Percentiles rank a stretch among this genome's conserved stretches.
Evolutionary conservation across 2,888 invertebrate genomes (phyloP).

Genomic region (Anaspis maculata): DNA sequence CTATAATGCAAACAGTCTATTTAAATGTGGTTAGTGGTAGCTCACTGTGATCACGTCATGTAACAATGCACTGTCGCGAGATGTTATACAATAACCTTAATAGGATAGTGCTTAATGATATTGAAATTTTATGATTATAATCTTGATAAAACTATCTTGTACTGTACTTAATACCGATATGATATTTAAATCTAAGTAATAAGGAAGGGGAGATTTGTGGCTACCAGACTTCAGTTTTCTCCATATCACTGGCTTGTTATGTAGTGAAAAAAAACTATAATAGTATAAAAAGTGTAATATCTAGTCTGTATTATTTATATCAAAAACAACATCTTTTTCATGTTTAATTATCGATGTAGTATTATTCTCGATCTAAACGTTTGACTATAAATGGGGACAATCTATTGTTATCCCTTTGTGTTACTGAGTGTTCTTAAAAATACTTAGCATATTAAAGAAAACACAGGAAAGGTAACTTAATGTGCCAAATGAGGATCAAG

Average conservation of each 20-base stretch:
- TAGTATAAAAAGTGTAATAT: constrained; percentile 24
- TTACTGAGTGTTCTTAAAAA: constrained; percentile 32
- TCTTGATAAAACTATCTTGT: constrained; percentile 4
- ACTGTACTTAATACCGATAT: constrained; percentile 10
- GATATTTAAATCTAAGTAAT: constrained; percentile 1
- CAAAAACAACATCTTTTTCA: too few species aligned
- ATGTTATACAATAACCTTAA: constrained; percentile 25
- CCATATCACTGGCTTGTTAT: constrained; percentile 20
- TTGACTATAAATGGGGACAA: constrained; percentile 44
- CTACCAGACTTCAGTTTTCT: too few species aligned
- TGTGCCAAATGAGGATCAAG: constrained; percentile 34
- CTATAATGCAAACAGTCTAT: constrained; percentile 20
- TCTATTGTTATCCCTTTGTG: constrained; percentile 39
- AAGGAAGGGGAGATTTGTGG: too few species aligned
- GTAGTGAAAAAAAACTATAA: too few species aligned
- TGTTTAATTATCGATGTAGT: constrained; percentile 31
- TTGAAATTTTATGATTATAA: neutral
- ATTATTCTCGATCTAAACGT: constrained; percentile 34
- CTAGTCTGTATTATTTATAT: constrained; percentile 27
- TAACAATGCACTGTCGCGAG: constrained; percentile 30
- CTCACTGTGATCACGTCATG: constrained; percentile 37
- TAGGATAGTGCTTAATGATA: constrained; percentile 18
- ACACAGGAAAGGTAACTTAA: constrained; percentile 14
- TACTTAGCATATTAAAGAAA: constrained; percentile 3
- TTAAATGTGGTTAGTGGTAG: constrained; percentile 27